Evolutionary conservation across 1,140 invertebrate species (phyloP), one percentile per base, ranked within the genome.

Genomic region (Ditylenchus dipsaci): DNA sequence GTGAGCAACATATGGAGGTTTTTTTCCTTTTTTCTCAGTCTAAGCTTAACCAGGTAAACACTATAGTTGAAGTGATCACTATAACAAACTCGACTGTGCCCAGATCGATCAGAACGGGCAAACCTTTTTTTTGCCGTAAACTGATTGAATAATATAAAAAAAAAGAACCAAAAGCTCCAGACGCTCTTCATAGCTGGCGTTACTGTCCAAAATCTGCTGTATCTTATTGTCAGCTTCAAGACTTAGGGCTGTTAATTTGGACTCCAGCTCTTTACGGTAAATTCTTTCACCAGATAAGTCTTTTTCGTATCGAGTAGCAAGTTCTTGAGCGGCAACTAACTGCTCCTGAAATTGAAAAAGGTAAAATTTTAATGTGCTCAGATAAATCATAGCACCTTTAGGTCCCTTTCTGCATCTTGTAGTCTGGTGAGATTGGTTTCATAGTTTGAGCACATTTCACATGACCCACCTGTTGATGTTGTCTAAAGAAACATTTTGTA

Each of bases 191-290:
- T 23, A 57, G 21, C 19, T 15, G 3, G 21, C 19, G 60, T 29
- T 62, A 11, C 3, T 62, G 21, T 62, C 60, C 26, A 57, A 21
- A 21, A 49, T 15, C 26, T 65, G 88, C 86, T 19, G 85, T 85
- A 74, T 89, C 90, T 78, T 91, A 90, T 73, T 89, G 88, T 82
- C 94, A 91, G 67, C 63, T 56, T 71, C 69, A 5, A 53, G 47
- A 64, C 61, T 71, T 23, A 71, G 49, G 1, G 71, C 59, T 0
- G 69, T 59, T 38, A 71, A 60, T 38, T 64, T 70, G 19, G 33
- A 60, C 19, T 71, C 69, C 86, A 93, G 88, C 73, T 91, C 90
- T 71, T 89, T 88, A 43, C 86, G 75, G 72, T 86, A 86, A 53
- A 80, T 79, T 59, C 85, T 80, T 75, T 87, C 86, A 38, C 83